Evolutionary conservation across 1,140 invertebrate species (phyloP).

Genomic region (Neoseiulus cucumeris): DNA sequence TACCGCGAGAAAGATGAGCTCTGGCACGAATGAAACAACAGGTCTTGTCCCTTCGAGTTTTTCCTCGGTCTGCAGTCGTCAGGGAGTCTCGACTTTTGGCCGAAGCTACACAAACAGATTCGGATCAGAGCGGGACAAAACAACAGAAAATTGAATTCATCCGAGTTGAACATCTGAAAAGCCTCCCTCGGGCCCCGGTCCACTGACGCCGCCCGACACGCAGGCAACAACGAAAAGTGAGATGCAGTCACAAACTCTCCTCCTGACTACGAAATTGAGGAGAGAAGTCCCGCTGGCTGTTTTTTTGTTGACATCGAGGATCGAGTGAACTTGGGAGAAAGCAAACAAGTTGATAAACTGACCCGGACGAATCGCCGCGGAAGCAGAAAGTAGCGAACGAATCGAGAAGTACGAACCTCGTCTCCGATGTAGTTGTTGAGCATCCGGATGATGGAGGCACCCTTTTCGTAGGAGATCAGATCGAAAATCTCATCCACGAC

Average conservation of each 20-base stretch:
- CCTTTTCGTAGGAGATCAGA: constrained; percentile 75
- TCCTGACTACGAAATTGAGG: constrained; percentile 10
- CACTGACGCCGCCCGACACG: too few relatives aligned
- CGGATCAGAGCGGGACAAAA: too few relatives aligned
- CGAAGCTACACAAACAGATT: too few relatives aligned
- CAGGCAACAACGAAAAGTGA: constrained; percentile 24
- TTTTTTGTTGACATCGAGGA: constrained; percentile 56
- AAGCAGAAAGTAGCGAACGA: neutral
- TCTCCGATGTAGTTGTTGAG: constrained; percentile 86
- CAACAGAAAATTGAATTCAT: too few relatives aligned
- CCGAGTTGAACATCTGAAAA: too few relatives aligned
- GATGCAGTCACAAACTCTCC: constrained; percentile 29
- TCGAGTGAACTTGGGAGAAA: constrained; percentile 47
- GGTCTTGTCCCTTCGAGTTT: too few relatives aligned
- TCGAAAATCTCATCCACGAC: constrained; percentile 85
- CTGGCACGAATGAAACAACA: too few relatives aligned
- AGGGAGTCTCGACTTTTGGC: too few relatives aligned
- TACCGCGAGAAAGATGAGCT: too few relatives aligned
- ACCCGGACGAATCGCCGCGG: neutral
- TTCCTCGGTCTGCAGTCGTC: too few relatives aligned
- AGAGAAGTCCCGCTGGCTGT: neutral
- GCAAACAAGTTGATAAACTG: constrained; percentile 10
- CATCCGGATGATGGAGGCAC: constrained; percentile 87
- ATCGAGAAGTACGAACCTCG: constrained; percentile 25
- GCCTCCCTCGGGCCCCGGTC: too few relatives aligned